These are phyloP conservation scores for Ceratina japonica DNA, from an alignment of 1,140 invertebrate species.

Conservation along the genomic window DNA sequence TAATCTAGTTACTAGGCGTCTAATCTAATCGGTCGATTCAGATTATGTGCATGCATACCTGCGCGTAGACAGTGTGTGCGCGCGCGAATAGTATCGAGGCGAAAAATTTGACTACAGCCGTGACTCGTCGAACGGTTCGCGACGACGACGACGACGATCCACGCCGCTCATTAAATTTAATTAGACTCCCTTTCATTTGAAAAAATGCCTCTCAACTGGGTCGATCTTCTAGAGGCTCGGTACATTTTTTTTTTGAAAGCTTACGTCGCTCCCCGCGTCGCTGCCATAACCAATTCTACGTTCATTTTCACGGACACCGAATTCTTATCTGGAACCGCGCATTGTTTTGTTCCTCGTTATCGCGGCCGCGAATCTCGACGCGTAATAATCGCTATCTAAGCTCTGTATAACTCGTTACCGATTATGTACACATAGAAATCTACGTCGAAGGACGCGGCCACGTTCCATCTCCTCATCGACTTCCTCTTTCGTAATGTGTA, in stretches of 20 bases:
- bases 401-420: conserved; percentile 7
- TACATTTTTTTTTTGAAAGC: neutral
- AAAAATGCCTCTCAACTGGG: conserved; percentile 9
- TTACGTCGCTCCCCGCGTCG: neutral
- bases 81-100: conserved; percentile 1
- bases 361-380: conserved; percentile 10
- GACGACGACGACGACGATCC: conserved; percentile 6
- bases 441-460: neutral
- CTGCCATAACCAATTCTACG: neutral
- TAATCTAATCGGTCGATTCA: conserved; percentile 78
- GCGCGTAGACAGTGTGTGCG: conserved; percentile 34
- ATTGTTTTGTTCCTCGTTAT: conserved; percentile 7
- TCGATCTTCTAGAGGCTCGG: neutral
- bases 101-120: conserved; percentile 25
- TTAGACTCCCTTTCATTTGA: conserved; percentile 32
- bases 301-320: conserved; percentile 8
- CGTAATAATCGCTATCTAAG: conserved; percentile 4
- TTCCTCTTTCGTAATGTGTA: conserved; percentile 13
- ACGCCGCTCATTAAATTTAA: conserved; percentile 57
- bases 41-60: conserved; percentile 68
- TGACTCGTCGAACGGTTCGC: conserved; percentile 41
- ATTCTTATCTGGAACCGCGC: neutral
- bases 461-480: neutral
- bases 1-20: conserved; percentile 80
- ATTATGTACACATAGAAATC: neutral